Conservation (phyloP, 1,140 invertebrate genomes). For the Monomorium pharaonis region DNA sequence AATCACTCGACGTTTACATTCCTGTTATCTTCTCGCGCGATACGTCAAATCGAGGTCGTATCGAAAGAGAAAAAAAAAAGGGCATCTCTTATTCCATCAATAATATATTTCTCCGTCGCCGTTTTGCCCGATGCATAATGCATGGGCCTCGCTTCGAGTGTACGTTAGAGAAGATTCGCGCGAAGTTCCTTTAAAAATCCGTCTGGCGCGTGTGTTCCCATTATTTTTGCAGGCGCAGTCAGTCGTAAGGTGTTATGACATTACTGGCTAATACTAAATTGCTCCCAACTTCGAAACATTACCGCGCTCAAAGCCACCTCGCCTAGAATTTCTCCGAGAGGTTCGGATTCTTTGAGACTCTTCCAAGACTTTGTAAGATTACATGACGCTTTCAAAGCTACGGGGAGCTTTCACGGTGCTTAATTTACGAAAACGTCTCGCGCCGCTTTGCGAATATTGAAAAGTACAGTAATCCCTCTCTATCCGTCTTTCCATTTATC, state of each 20-base stretch:
- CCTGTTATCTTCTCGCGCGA: background rate
- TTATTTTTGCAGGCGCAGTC: conserved; percentile 29
- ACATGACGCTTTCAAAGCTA: conserved; percentile 39
- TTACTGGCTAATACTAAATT: conserved; percentile 17
- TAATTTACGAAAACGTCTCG: conserved; percentile 45
- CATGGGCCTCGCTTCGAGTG: background rate
- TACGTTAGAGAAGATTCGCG: conserved; percentile 3
- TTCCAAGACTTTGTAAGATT: conserved; percentile 35
- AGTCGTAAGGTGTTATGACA: background rate
- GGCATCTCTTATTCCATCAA: conserved; percentile 28
- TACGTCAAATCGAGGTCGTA: background rate
- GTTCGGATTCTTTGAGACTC: conserved; percentile 41
- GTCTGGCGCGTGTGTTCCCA: background rate
- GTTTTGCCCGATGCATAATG: conserved; percentile 38
- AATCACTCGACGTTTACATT: background rate
- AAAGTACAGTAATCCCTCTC: conserved; percentile 49
- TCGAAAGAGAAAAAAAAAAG: background rate
- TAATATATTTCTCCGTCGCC: conserved; percentile 17
- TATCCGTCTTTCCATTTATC: conserved; percentile 29
- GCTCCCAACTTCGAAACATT: conserved; percentile 41
- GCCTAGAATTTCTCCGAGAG: conserved; percentile 1
- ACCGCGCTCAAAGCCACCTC: background rate
- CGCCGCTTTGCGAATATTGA: conserved; percentile 47
- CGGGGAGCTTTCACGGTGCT: conserved; percentile 24
- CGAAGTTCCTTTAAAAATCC: conserved; percentile 2